phyloP scores from a whole-genome alignment of 2,888 invertebrate genomes.

The Brachyptera putata region DNA sequence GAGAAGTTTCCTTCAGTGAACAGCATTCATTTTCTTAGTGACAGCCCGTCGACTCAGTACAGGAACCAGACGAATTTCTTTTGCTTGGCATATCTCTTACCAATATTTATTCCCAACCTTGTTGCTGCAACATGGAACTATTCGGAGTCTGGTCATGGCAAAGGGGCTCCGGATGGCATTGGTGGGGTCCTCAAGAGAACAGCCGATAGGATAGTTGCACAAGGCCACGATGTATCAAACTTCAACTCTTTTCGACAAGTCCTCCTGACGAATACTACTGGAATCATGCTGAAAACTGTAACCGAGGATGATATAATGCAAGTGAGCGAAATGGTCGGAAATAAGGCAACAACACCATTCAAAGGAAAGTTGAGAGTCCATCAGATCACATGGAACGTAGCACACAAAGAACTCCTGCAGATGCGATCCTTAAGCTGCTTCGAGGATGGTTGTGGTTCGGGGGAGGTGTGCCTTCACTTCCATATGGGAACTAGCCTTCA shows the following conservation, averaged over 20 bases:
- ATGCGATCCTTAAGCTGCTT: neutral
- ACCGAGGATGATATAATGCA: neutral
- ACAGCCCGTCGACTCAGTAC: constrained; percentile 42
- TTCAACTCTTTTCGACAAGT: neutral
- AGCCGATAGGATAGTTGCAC: neutral
- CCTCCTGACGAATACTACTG: neutral
- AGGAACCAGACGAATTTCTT: constrained; percentile 42
- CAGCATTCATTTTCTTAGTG: constrained; percentile 40
- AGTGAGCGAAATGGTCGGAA: neutral
- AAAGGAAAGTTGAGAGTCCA: neutral
- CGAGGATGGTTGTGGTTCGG: neutral
- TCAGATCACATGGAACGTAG: neutral
- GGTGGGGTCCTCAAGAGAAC: neutral
- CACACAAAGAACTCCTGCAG: neutral
- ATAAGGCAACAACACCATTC: neutral
- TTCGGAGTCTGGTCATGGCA: neutral
- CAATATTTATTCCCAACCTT: neutral
- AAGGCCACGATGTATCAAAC: neutral
- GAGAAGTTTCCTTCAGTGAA: constrained; percentile 26
- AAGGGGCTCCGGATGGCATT: neutral
- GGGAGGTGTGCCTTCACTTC: neutral
- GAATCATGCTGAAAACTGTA: neutral
- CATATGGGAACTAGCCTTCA: neutral
- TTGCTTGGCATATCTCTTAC: constrained; percentile 13
- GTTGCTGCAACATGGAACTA: neutral